Evolutionary conservation across 1,140 invertebrate genomes (phyloP), one percentile per base, ranked within the genome.

Genomic region (Microplitis demolitor): DNA sequence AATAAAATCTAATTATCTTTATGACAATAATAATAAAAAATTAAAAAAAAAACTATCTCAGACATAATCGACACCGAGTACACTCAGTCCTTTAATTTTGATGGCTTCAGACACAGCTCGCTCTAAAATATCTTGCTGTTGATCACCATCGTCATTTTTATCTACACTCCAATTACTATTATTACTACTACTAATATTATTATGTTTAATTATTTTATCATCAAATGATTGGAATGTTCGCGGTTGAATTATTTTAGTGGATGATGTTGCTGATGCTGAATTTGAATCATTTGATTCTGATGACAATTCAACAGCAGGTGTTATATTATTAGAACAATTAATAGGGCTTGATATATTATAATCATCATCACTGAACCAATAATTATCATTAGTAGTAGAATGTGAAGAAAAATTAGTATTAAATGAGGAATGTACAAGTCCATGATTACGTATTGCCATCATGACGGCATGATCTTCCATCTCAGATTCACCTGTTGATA

Each of bases 41-140:
- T 24, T 63, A 24, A 24, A 66, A 11, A 69, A 50, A 58, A 14
- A 54, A 71, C 58, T 58, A 69, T 54, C 67, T 87, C 79, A 87
- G 78, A 85, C 85, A 69, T 87, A 87, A 71, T 88, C 86, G 13
- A 86, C 85, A 16, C 83, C 85, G 0, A 89, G 82, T 79, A 89
- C 88, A 75, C 90, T 91, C 4, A 92, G 82, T 34, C 92, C 92
- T 80, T 92, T 92, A 77, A 91, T 91, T 80, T 92, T 90, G 69
- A 93, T 92, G 13, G 92, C 92, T 75, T 90, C 91, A 34, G 89
- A 88, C 8, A 93, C 90, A 64, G 92, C 92, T 45, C 90, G 86
- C 84, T 92, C 91, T 66, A 92, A 77, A 78, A 92, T 91, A 77
- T 92, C 90, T 80, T 84, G 79, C 6, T 85, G 83, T 33, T 84